Evolutionary conservation across 2,797 vertebrate species (phyloP), one percentile per base, ranked within the genome.

Genomic region (Poeciliopsis turneri): DNA sequence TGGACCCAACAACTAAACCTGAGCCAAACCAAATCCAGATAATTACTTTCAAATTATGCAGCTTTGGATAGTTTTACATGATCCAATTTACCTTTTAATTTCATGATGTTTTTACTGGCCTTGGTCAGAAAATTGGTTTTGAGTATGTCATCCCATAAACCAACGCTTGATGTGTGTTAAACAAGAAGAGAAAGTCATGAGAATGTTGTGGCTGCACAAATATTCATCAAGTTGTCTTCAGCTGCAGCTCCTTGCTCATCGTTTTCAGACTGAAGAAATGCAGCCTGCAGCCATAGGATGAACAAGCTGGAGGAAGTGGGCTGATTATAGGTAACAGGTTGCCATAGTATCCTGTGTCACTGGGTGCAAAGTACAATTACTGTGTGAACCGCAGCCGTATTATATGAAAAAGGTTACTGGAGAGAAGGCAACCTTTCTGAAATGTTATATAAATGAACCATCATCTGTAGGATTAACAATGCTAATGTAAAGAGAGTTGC

Each of bases 341-440:
- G 77, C 77, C 71, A 68, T 66, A 66, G 77, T 20, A 68, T 12
- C 77, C 30, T 20, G 33, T 49, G 70, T 79, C 57, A 66, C 57
- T 3, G 10, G 57, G 71, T 74, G 15, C 57, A 78, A 36, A 59
- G 20, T 49, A n/a, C 70, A 20, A 59, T 49, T 61, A 39, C 55
- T 39, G 70, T 72, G 45, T 39, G 23, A 61, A 61, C 23, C 30
- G 41, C 23, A 72, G 23, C 1, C 11, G 36, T 64, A 49, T 49
- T 25, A 39, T 41, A 23, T 6, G 3, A 23, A 51, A 36, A 57
- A 20, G 33, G 57, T 53, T 20, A 51, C 70, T 64, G 46, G 30
- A 39, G 12, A 16, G 9, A 77, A 70, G n/a, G 10, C 15, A n/a
- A 6, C 15, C 25, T 76, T 51, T 51, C 23, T 68, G 25, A 51